phyloP scores from a whole-genome alignment of 2,797 vertebrate genomes.

The Brotula barbata region DNA sequence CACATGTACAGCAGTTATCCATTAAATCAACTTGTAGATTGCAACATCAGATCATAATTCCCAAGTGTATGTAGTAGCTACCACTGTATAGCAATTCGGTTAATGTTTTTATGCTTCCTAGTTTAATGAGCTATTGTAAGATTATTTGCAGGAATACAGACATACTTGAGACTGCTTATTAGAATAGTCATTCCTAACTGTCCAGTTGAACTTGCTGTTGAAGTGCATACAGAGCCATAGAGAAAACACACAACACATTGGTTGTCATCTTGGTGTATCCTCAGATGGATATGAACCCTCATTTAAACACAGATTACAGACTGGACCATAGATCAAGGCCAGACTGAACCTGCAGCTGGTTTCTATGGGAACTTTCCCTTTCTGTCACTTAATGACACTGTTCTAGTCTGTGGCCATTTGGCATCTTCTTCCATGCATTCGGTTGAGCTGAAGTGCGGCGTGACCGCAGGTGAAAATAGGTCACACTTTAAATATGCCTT shows the following conservation, averaged over 20 bases:
- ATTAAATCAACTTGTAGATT: constrained; percentile 12
- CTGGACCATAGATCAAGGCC: not conserved
- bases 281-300: constrained; percentile 18
- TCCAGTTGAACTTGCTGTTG: constrained; percentile 8
- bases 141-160: constrained; percentile 18
- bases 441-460: constrained; percentile 47
- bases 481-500: constrained; percentile 17
- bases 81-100: constrained; percentile 1
- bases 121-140: constrained; percentile 14
- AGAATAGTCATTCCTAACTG: constrained; percentile 19
- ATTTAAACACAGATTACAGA: not conserved
- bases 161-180: constrained; percentile 25
- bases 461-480: constrained; percentile 36
- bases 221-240: constrained; percentile 28
- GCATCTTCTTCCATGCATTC: constrained; percentile 3
- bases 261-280: constrained; percentile 6
- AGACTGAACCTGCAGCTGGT: not conserved
- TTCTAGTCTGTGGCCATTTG: not conserved
- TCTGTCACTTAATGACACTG: not conserved
- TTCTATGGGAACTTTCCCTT: not conserved
- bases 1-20: constrained; percentile 8
- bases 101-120: constrained; percentile 18
- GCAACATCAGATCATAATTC: not conserved
- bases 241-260: not conserved
- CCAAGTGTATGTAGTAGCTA: constrained; percentile 7